Base-by-base conservation (phyloP, 2,797 vertebrate species). In the Lindbergichthys nudifrons region DNA sequence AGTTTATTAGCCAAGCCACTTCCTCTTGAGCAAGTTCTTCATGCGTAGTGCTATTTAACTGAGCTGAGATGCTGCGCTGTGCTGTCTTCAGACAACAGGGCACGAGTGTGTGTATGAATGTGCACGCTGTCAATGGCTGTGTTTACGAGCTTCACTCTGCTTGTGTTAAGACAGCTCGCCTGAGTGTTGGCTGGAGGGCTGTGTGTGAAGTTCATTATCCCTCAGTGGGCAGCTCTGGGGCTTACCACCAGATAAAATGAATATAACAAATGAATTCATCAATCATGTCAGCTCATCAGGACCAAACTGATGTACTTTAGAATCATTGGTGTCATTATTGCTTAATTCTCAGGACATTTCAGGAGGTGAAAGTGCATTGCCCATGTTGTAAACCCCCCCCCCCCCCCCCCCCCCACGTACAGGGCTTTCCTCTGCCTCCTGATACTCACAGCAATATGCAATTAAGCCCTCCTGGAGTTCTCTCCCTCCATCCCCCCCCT, bases 371-470 rank as follows among this genome's bases (percentile, higher is more conserved):
- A 59, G 73, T 32, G 56, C 61, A 41, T 77, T 75, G 79, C 3
- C 61, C 59, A 26, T 3, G 11, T 46, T 70, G 32, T 79, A 59
- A 54, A 16, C 21, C 63, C 64, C 53, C n/a, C 42, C 16, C 21
- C 63, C 64, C 53, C n/a, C 16, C 21, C 60, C 64, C 53, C 15
- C 42, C n/a, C 30, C 14, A 43, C 26, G 16, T 57, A 52, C 4
- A 12, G 45, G 61, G 53, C 42, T 59, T 57, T 51, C 65, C 58
- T 82, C 65, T 21, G 36, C 63, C 43, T 75, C 59, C 64, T 30
- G 12, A 79, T 74, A 50, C 74, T 58, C 60, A 65, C 84, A 90
- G 89, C 81, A 88, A 86, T 88, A 85, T 81, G 81, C 81, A 86
- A 87, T 89, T 77, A 87, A 72, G 82, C 72, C 75, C 65, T 85